Evolutionary conservation across 1,140 invertebrate species (phyloP).

Genomic region (Dryas iulia): DNA sequence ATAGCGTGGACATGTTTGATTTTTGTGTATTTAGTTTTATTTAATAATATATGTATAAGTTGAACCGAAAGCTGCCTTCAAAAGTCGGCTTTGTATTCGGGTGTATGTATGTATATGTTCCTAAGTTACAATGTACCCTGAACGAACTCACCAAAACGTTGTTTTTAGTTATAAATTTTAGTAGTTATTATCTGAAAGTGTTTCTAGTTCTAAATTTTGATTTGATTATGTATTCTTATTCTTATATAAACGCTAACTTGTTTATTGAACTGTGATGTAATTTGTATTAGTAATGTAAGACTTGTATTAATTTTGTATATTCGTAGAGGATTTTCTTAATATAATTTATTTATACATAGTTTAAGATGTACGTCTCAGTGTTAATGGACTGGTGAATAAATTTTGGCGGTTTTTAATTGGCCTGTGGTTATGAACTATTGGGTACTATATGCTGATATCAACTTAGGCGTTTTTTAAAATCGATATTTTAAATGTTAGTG

Average conservation of each 20-base stretch:
- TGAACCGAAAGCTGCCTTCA: constrained; percentile 48
- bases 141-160: constrained; percentile 72
- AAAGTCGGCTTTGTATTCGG: constrained; percentile 51
- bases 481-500: neutral
- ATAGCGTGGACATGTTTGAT: constrained; percentile 24
- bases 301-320: constrained; percentile 80
- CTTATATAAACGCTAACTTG: constrained; percentile 64
- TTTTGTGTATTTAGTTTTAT: constrained; percentile 35
- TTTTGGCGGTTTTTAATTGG: constrained; percentile 35
- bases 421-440: constrained; percentile 15
- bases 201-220: constrained; percentile 57
- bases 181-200: constrained; percentile 42
- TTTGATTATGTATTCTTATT: constrained; percentile 65
- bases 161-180: constrained; percentile 61
- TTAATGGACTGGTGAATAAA: constrained; percentile 50
- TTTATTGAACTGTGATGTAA: constrained; percentile 80
- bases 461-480: constrained; percentile 3
- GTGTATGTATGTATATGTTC: constrained; percentile 69
- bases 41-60: constrained; percentile 39
- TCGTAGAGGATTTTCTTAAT: constrained; percentile 75
- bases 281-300: constrained; percentile 77
- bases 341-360: constrained; percentile 75
- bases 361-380: constrained; percentile 60
- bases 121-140: constrained; percentile 66
- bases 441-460: constrained; percentile 11